Evolutionary conservation across 1,140 invertebrate species (phyloP).

Genomic region (Polypedilum vanderplanki): DNA sequence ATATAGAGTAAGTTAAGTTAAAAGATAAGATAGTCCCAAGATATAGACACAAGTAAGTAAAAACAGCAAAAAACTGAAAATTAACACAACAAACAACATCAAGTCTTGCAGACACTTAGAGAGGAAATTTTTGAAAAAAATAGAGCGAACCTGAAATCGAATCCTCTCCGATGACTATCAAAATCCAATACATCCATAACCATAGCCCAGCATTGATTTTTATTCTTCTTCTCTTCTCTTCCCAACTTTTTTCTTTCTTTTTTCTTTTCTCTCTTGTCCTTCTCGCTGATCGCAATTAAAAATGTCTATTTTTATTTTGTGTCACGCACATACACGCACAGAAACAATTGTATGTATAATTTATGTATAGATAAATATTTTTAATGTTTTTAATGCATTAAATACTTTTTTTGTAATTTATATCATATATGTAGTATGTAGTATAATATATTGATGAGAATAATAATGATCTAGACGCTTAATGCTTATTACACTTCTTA

Average conservation of each 20-base stretch:
- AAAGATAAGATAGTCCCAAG: not conserved
- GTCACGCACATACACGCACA: too few species aligned
- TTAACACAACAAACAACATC: conserved; percentile 8
- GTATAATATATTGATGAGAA: too few species aligned
- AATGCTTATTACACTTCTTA: not conserved
- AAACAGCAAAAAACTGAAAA: not conserved
- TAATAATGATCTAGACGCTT: too few species aligned
- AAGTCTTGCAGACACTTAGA: conserved; percentile 17
- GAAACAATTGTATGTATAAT: too few species aligned
- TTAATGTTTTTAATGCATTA: too few species aligned
- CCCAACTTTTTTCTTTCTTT: not conserved
- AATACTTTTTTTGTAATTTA: too few species aligned
- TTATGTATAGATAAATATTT: too few species aligned
- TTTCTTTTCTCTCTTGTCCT: too few species aligned
- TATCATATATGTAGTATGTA: too few species aligned
- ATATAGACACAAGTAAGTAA: not conserved
- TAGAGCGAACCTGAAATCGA: conserved; percentile 24
- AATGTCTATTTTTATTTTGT: too few species aligned
- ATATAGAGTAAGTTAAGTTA: not conserved
- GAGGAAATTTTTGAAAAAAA: not conserved
- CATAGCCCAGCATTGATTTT: conserved; percentile 22
- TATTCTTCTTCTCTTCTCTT: conserved; percentile 6
- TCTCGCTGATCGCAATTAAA: too few species aligned
- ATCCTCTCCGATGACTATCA: conserved; percentile 20
- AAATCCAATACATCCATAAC: conserved; percentile 24